Evolutionary conservation across 2,113 vertebrate genomes (phyloP).

Genomic region (Aspiorhynchus laticeps): DNA sequence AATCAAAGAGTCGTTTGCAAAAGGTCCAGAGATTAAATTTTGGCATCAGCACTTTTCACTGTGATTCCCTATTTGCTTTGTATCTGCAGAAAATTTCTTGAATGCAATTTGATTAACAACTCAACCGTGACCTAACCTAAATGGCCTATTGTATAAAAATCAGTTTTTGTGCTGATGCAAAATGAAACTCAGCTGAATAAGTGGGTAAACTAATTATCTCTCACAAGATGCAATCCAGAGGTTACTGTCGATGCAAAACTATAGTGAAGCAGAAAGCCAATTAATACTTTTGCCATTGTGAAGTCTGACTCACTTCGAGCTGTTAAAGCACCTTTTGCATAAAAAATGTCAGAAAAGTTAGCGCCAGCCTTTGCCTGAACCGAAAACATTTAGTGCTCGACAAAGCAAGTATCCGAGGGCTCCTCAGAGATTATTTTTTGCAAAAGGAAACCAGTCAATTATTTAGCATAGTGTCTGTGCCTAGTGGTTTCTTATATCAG

Average conservation of each 20-base stretch:
- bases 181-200: background rate
- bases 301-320: background rate
- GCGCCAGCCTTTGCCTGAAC: background rate
- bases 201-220: constrained; percentile 16
- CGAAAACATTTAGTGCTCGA: background rate
- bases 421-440: background rate
- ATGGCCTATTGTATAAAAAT: constrained; percentile 28
- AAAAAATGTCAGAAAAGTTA: background rate
- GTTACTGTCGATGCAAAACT: constrained; percentile 19
- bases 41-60: constrained; percentile 11
- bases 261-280: background rate
- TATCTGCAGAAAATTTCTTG: constrained; percentile 13
- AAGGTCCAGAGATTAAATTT: background rate
- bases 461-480: background rate
- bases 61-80: background rate
- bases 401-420: background rate
- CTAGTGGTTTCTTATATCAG: background rate
- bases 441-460: constrained; percentile 1
- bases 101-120: constrained; percentile 26
- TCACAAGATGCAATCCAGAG: background rate
- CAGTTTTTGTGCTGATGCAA: background rate
- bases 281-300: background rate
- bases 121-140: constrained; percentile 14
- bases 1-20: background rate
- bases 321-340: background rate